These are phyloP conservation scores for Xenopus petersii DNA, from an alignment of 2,797 vertebrate genomes.

Conservation along the genomic window DNA sequence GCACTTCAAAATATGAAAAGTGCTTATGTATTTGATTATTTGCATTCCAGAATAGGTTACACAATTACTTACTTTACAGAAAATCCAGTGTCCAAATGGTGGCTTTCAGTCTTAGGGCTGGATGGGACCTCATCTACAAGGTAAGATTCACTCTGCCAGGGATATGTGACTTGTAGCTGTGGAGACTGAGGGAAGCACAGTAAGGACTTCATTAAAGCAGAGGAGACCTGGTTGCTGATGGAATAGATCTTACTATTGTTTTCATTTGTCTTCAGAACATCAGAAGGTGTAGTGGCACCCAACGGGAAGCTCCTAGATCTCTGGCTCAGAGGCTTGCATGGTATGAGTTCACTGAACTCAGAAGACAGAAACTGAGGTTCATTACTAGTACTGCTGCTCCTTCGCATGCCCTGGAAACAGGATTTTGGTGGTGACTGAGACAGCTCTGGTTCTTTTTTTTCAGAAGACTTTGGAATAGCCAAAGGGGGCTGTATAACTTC, in stretches of 20 bases:
- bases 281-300: conserved; percentile 59
- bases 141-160: conserved; percentile 49
- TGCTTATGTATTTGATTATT: no score
- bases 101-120: conserved; percentile 40
- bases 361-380: conserved; percentile 37
- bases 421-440: conserved; percentile 29
- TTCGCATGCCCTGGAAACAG: conserved; percentile 1
- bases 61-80: conserved; percentile 79
- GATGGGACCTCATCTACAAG: conserved; percentile 51
- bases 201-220: conserved; percentile 84
- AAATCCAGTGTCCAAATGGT: conserved; percentile 71
- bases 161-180: conserved; percentile 49
- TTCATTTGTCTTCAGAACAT: conserved; percentile 64
- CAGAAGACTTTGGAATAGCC: background rate
- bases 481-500: conserved; percentile 4
- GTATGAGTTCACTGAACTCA: conserved; percentile 22
- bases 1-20: no score
- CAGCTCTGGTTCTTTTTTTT: conserved; percentile 43
- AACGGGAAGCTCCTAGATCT: conserved; percentile 75
- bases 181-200: conserved; percentile 67
- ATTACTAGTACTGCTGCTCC: conserved; percentile 18
- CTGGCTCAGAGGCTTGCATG: conserved; percentile 61
- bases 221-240: conserved; percentile 86
- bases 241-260: conserved; percentile 75
- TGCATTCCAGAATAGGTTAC: no score